These are phyloP conservation scores for Hippolais icterina DNA, from an alignment of 2,113 vertebrate species.

Conservation along the genomic window DNA sequence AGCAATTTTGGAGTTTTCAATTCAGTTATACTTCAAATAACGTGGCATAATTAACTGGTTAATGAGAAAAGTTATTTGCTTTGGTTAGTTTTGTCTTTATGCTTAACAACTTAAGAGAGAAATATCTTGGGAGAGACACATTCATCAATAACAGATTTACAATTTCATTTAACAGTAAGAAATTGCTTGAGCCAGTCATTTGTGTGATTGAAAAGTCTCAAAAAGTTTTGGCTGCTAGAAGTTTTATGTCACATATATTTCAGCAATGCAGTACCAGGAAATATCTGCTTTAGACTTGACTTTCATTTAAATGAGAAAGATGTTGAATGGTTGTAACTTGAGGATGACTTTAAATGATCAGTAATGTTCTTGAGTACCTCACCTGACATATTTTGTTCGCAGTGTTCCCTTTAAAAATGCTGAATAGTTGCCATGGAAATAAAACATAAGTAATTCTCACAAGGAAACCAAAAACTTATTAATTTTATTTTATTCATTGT, in stretches of 20 bases:
- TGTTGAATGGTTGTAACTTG: background rate
- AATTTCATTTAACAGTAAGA: background rate
- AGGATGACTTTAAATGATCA: background rate
- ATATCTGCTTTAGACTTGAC: background rate
- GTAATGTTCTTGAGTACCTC: background rate
- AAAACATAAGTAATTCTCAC: background rate
- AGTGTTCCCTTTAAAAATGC: background rate
- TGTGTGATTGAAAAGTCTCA: background rate
- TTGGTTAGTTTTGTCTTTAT: background rate
- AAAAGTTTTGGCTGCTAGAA: background rate
- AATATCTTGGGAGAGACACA: background rate
- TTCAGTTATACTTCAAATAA: background rate
- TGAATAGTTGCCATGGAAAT: background rate
- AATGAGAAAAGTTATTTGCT: background rate
- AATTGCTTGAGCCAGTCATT: background rate
- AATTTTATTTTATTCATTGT: background rate
- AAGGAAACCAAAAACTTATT: background rate
- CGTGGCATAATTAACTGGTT: background rate
- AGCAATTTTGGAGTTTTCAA: background rate
- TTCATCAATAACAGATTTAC: background rate
- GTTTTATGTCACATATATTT: background rate
- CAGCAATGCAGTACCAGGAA: background rate
- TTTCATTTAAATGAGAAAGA: background rate
- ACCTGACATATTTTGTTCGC: background rate
- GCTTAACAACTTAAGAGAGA: background rate